Evolutionary conservation across 2,113 vertebrate species (phyloP), one percentile per base, ranked within the genome.

Genomic region (Chiloscyllium plagiosum): DNA sequence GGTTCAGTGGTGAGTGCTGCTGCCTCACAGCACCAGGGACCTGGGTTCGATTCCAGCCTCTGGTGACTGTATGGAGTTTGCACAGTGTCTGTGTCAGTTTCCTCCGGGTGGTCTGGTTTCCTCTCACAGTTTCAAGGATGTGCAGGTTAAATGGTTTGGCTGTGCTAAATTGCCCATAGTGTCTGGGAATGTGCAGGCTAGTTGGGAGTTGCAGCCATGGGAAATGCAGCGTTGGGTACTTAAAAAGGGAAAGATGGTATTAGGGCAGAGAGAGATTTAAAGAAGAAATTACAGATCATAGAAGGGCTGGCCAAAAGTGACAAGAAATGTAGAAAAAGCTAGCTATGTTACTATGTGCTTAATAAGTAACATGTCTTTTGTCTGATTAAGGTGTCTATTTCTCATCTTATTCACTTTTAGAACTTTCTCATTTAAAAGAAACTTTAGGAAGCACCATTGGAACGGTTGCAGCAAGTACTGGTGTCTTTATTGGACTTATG

Each of bases 381-480:
- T 83, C 80, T 83, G 80, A 83, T 83, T 83, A 83, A 83, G 78
- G 3, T 83, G 86, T 89, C 24, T 61, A 89, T 61, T 52, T 61
- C 56, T 83, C 33, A 26, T 89, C 47, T 89, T 61, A 52, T 96
- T 96, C 20, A 96, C 20, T 42, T 65, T 4, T 85, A 97, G 97
- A 97, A 56, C 93, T 97, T 95, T 97, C 97, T 96, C 97, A 96
- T 7, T 96, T 97, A 96, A 97, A 97, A 96, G 97, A 97, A 96
- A 97, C 97, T 68, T 96, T 97, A 86, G 97, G 97, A 96, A 97
- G 96, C 10, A 97, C 97, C 95, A 96, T 97, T 22, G 97, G 97
- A 0, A 96, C 97, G 83, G 96, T 96, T 65, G 97, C 96, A 0
- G 97, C 97, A 86, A 97, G 96, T 4, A 65, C 97, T 1, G 97